Evolutionary conservation across 2,113 vertebrate genomes (phyloP).

Genomic region (Microtus montanus): DNA sequence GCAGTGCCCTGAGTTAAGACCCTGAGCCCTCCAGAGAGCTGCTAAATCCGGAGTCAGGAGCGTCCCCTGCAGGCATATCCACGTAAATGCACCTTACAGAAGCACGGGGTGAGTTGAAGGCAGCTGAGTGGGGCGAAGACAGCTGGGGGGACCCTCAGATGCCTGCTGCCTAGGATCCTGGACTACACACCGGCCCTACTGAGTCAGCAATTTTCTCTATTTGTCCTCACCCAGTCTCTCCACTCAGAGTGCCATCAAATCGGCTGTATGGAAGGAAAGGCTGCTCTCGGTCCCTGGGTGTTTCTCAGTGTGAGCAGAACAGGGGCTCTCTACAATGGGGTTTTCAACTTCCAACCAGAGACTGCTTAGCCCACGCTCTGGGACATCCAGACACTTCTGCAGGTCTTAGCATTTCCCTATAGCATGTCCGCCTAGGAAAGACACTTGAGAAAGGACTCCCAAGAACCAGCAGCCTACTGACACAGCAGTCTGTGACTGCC

Average conservation of each 20-base stretch:
- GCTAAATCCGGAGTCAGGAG: not conserved
- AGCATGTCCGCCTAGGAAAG: not conserved
- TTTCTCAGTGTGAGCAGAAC: not conserved
- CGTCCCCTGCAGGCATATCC: not conserved
- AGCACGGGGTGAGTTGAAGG: not conserved
- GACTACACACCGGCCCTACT: not conserved
- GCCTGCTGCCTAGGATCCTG: not conserved
- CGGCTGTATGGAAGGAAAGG: not conserved
- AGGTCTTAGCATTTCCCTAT: not conserved
- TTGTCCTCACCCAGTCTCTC: not conserved
- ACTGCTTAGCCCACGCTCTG: not conserved
- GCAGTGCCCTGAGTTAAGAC: constrained; percentile 1
- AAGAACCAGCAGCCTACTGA: fast-evolving
- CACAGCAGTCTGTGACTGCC: not conserved
- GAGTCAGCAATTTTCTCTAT: not conserved
- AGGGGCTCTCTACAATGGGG: not conserved
- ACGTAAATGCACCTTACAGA: not conserved
- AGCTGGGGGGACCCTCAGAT: not conserved
- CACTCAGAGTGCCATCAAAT: not conserved
- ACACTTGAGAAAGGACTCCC: not conserved
- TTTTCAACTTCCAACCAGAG: constrained; percentile 28
- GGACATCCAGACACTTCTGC: not conserved
- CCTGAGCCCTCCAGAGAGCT: not conserved
- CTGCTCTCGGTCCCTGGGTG: not conserved
- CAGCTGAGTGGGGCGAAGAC: not conserved